Evolutionary conservation across 2,888 invertebrate species (phyloP), one percentile per base, ranked within the genome.

Genomic region (Drosophila testacea): DNA sequence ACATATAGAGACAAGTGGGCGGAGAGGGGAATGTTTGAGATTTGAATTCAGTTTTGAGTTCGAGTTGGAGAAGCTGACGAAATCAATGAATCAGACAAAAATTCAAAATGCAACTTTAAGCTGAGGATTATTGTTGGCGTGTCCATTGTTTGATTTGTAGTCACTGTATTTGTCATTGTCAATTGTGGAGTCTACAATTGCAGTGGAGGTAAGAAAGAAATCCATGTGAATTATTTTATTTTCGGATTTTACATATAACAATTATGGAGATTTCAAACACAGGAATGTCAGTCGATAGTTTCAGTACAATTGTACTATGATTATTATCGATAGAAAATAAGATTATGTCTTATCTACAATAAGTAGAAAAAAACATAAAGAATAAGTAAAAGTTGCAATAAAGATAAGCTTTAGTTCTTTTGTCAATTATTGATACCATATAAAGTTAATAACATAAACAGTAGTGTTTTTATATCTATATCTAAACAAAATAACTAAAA

Each of bases 61-160:
- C 36, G 38, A 44, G 10, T 34, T 13, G 9, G 52, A 54, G 61
- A 6, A 60, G 59, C 74, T 75, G 79, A 68, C 57, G 75, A 79
- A 75, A 75, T 79, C 75, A 60, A 68, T 75, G 74, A 79, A 57
- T 79, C 74, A 78, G 61, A 47, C 57, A 10, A 56, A 52, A 52
- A 54, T 51, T 51, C 32, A 38, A 48, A 60, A 57, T 65, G 52
- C 56, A 65, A 28, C 38, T 30, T 36, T 36, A 57, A 57, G 50
- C 69, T 46, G 5, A 11, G 36, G 57, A 48, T 66, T 73, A 55
- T 61, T 27, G 55, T 39, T 30, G 42, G 10, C 46, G 10, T 44
- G 7, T 44, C 22, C 67, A 47, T 67, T 68, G 57, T 63, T 7
- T 6, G n/a, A 9, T 27, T 30, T 51, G 46, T 56, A 22, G 46